Evolutionary conservation across 1,140 invertebrate genomes (phyloP).

Genomic region (Drosophila murphyi): DNA sequence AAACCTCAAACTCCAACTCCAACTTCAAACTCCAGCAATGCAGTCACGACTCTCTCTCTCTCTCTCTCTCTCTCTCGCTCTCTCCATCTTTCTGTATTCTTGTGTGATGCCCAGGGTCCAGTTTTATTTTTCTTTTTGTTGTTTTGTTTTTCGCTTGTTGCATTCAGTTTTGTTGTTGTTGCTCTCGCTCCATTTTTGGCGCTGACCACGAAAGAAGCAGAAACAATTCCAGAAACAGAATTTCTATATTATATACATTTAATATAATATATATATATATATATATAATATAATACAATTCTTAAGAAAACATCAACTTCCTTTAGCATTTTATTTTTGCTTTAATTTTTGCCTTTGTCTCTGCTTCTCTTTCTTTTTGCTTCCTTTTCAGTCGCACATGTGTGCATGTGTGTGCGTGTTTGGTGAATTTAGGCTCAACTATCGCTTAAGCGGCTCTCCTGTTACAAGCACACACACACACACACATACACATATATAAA

Average conservation of each 20-base stretch:
- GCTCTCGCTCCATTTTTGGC: conserved; percentile 54
- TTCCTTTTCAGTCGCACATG: conserved; percentile 13
- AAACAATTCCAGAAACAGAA: conserved; percentile 22
- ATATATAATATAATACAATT: background rate
- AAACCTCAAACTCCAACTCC: conserved; percentile 6
- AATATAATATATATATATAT: background rate
- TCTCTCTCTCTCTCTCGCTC: background rate
- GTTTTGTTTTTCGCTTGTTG: conserved; percentile 35
- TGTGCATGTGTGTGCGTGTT: conserved; percentile 14
- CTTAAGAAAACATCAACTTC: background rate
- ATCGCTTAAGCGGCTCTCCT: conserved; percentile 35
- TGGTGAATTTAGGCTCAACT: conserved; percentile 4
- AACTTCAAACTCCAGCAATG: conserved; percentile 35
- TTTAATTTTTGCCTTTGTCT: background rate
- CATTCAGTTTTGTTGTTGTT: conserved; percentile 28
- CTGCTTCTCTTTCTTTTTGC: conserved; percentile 4
- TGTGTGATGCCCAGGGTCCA: conserved; percentile 15
- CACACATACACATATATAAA: conserved; percentile 7
- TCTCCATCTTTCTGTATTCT: background rate
- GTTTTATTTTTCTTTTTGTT: conserved; percentile 15
- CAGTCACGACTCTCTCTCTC: conserved; percentile 8
- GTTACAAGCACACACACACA: conserved; percentile 25
- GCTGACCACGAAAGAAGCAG: conserved; percentile 18
- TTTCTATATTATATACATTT: no score
- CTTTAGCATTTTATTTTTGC: conserved; percentile 21